A percentile compares a stretch with the other conserved stretches of the same genome.
Conservation (phyloP, 2,888 invertebrate genomes). For the Blera fallax region DNA sequence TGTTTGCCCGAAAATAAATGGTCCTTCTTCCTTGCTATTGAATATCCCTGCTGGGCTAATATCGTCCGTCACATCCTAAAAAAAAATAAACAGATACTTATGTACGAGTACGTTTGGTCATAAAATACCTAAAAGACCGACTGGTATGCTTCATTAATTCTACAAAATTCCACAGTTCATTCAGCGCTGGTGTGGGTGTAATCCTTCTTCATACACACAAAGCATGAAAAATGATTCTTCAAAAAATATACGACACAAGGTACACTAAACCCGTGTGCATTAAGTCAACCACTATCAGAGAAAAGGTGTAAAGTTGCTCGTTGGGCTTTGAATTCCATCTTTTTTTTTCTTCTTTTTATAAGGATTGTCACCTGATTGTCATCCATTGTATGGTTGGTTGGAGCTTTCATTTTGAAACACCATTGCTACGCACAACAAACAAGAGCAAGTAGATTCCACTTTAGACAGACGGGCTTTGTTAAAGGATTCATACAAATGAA, state of each 20-base stretch:
- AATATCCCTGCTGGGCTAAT: conserved; percentile 64
- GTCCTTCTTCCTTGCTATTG: conserved; percentile 15
- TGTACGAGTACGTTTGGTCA: conserved; percentile 21
- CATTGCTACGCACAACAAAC: conserved; percentile 47
- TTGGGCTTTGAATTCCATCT: conserved; percentile 25
- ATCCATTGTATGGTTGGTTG: conserved; percentile 54
- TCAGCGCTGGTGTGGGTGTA: conserved; percentile 34
- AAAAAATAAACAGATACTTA: conserved; percentile 48
- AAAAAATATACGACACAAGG: conserved; percentile 56
- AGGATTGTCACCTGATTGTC: conserved; percentile 73
- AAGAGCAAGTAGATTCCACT: conserved; percentile 63
- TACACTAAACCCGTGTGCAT: conserved; percentile 59
- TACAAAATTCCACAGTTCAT: conserved; percentile 42
- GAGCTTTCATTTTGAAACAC: conserved; percentile 37
- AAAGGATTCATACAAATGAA: conserved; percentile 72
- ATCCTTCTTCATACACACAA: conserved; percentile 57
- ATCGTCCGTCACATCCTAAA: conserved; percentile 39
- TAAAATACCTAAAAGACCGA: conserved; percentile 43
- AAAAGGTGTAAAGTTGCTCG: conserved; percentile 53
- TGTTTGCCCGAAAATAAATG: conserved; percentile 45
- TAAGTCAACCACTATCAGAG: conserved; percentile 68
- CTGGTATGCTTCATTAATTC: conserved; percentile 71
- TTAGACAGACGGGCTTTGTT: conserved; percentile 70
- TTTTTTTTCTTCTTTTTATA: conserved; percentile 18
- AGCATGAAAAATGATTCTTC: conserved; percentile 71